A percentile compares a stretch with the other conserved stretches of the same genome.
Conservation (phyloP, 2,113 vertebrate species). For the Pituophis catenifer region DNA sequence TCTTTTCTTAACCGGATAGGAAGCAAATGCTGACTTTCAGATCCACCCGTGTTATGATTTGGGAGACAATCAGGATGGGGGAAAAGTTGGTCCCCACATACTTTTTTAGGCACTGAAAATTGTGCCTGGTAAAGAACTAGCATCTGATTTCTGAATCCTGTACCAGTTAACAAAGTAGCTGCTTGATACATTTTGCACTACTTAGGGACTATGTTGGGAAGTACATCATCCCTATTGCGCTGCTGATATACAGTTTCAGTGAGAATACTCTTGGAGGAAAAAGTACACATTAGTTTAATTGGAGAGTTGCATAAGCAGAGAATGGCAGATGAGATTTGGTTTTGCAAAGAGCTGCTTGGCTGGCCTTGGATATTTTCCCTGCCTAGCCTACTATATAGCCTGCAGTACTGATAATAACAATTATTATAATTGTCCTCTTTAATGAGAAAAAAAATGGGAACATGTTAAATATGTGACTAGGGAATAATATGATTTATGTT, state of each 20-base stretch:
- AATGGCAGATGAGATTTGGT: not conserved
- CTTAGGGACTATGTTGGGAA: not conserved
- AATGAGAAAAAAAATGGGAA: not conserved
- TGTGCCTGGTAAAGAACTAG: not conserved
- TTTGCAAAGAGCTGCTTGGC: not conserved
- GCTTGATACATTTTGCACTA: not conserved
- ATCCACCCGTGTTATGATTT: not conserved
- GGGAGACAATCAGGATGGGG: not conserved
- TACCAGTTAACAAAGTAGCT: not conserved
- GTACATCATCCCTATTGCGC: not conserved
- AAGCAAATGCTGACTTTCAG: not conserved
- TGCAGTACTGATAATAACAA: not conserved
- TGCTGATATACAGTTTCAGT: not conserved
- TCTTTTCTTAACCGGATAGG: not conserved
- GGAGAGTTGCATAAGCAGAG: not conserved
- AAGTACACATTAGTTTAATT: not conserved
- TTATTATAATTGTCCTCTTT: not conserved
- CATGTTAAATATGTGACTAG: not conserved
- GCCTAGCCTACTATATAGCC: not conserved
- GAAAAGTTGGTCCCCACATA: not conserved
- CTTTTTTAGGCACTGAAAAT: not conserved
- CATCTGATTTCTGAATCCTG: not conserved
- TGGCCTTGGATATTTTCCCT: not conserved
- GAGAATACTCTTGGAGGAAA: not conserved
- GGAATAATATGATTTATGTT: not conserved